A percentile compares a stretch with the other conserved stretches of the same genome.
These are phyloP conservation scores for Seira musarum DNA, from an alignment of 2,888 invertebrate species.

Conservation along the genomic window DNA sequence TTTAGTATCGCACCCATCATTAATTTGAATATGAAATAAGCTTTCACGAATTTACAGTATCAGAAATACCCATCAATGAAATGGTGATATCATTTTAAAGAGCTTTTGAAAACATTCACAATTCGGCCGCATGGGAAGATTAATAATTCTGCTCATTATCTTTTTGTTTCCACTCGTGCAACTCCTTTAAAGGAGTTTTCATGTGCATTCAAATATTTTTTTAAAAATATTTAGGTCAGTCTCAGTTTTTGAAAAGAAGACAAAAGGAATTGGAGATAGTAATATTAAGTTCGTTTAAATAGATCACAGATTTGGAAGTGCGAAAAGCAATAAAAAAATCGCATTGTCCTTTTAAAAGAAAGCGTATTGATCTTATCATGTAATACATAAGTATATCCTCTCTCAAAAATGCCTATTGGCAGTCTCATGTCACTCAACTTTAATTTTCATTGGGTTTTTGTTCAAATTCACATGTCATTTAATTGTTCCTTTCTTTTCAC, in stretches of 20 bases:
- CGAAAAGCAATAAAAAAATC: conserved; percentile 2
- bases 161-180: no score
- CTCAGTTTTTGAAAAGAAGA: background rate
- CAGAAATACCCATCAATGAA: no score
- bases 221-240: background rate
- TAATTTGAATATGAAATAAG: no score
- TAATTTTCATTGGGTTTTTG: background rate
- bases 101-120: no score
- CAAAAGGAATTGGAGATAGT: background rate
- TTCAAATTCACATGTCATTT: no score
- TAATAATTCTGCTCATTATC: no score
- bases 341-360: background rate
- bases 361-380: background rate
- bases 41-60: no score
- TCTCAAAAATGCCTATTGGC: background rate
- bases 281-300: background rate
- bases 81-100: no score
- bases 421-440: background rate
- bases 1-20: no score
- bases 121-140: background rate
- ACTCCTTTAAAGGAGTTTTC: no score
- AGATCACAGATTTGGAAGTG: background rate
- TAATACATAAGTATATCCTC: background rate
- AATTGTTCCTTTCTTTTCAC: background rate
- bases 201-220: background rate